These are phyloP conservation scores for Contarinia nasturtii DNA, from an alignment of 1,140 invertebrate species.

Conservation along the genomic window DNA sequence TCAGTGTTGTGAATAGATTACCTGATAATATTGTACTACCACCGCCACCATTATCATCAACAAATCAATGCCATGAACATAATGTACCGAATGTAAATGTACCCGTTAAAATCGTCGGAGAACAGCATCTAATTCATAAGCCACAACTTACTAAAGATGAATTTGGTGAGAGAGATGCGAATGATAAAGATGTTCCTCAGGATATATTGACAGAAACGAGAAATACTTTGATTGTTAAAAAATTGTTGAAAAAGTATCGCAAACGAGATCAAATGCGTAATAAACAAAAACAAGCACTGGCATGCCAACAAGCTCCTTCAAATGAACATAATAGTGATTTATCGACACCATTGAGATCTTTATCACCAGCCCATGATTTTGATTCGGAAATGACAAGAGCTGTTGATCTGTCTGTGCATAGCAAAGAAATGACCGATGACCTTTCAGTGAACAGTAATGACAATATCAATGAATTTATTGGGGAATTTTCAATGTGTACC, in stretches of 20 bases:
- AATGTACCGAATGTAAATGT: neutral
- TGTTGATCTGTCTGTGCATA: too few relatives aligned
- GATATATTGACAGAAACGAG: neutral
- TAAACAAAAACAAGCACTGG: too few relatives aligned
- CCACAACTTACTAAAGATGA: neutral
- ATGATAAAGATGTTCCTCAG: neutral
- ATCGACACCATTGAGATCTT: too few relatives aligned
- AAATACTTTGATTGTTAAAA: neutral
- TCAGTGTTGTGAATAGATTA: constrained; percentile 2
- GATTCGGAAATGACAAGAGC: too few relatives aligned
- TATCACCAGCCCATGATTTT: too few relatives aligned
- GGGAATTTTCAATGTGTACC: too few relatives aligned
- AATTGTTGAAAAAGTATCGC: neutral
- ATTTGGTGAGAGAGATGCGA: neutral
- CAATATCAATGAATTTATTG: too few relatives aligned
- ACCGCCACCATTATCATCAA: neutral
- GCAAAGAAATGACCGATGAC: too few relatives aligned
- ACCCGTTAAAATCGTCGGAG: neutral
- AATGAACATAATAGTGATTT: too few relatives aligned
- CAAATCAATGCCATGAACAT: neutral
- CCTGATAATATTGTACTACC: constrained; percentile 1
- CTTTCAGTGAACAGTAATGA: too few relatives aligned
- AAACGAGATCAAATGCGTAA: too few relatives aligned
- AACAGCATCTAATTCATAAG: neutral
- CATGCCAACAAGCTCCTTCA: too few relatives aligned